Conservation (phyloP, 2,797 vertebrate genomes). For the Melopsittacus undulatus region DNA sequence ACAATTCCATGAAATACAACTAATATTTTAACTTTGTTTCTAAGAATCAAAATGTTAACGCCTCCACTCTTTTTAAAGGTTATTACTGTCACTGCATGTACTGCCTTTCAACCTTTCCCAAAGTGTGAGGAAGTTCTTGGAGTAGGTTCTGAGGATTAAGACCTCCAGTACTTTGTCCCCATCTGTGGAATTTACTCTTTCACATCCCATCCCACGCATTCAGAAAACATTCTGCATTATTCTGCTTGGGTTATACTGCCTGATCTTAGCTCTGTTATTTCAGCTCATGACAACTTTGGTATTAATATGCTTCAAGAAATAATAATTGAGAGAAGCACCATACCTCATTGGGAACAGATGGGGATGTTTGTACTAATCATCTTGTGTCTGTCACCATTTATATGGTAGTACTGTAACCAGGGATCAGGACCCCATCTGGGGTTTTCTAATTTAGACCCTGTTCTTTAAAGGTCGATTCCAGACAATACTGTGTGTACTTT, state of each 20-base stretch:
- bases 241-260: not conserved
- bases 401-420: not conserved
- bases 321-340: not conserved
- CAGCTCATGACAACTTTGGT: not conserved
- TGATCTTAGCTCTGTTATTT: not conserved
- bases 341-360: slow-evolving; percentile 48
- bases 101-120: not conserved
- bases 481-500: not conserved
- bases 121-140: not conserved
- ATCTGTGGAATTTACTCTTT: not conserved
- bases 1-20: not conserved
- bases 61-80: not conserved
- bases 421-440: slow-evolving; percentile 55
- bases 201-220: not conserved
- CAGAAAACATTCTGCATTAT: not conserved
- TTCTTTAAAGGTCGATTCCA: slow-evolving; percentile 2
- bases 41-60: not conserved
- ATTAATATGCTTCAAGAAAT: slow-evolving; percentile 3
- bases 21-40: not conserved
- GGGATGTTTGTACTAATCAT: slow-evolving; percentile 35
- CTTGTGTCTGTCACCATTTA: slow-evolving; percentile 41
- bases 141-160: not conserved
- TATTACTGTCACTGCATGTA: not conserved
- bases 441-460: slow-evolving; percentile 11
- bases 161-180: not conserved